A percentile compares a stretch with the other conserved stretches of the same genome.
Evolutionary conservation across 1,140 invertebrate genomes (phyloP).

Genomic region (Penaeus vannamei): DNA sequence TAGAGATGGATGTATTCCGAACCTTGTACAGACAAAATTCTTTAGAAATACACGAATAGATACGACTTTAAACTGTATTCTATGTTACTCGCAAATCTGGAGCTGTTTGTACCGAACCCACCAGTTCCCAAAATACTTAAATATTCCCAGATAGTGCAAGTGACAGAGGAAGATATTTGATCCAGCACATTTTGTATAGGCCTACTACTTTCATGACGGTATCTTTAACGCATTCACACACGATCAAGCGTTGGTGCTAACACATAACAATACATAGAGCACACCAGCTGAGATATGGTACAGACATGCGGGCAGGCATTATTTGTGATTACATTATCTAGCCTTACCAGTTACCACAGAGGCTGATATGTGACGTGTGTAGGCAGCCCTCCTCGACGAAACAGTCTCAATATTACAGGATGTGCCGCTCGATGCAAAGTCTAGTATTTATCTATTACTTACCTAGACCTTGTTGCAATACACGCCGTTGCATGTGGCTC

Average conservation of each 20-base stretch:
- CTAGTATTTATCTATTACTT: no score
- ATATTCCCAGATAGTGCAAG: conserved; percentile 6
- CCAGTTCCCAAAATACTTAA: background rate
- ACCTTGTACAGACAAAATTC: conserved; percentile 7
- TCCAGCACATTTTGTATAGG: conserved; percentile 12
- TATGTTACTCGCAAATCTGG: background rate
- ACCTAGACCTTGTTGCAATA: no score
- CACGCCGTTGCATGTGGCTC: no score
- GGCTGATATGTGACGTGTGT: background rate
- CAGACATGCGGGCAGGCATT: conserved; percentile 7
- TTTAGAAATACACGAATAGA: background rate
- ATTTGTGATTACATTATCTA: background rate
- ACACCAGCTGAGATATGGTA: background rate
- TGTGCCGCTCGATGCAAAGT: no score
- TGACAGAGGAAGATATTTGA: background rate
- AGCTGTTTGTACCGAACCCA: conserved; percentile 29
- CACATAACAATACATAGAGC: background rate
- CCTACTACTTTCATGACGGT: background rate
- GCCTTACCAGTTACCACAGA: background rate
- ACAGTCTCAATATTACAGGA: no score
- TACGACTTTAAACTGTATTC: background rate
- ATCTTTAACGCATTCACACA: conserved; percentile 14
- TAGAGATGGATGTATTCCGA: background rate
- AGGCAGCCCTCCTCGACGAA: background rate
- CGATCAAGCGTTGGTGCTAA: conserved; percentile 6